A percentile compares a stretch with the other conserved stretches of the same genome.
phyloP scores from a whole-genome alignment of 2,797 vertebrate species.

The Lophius americanus region DNA sequence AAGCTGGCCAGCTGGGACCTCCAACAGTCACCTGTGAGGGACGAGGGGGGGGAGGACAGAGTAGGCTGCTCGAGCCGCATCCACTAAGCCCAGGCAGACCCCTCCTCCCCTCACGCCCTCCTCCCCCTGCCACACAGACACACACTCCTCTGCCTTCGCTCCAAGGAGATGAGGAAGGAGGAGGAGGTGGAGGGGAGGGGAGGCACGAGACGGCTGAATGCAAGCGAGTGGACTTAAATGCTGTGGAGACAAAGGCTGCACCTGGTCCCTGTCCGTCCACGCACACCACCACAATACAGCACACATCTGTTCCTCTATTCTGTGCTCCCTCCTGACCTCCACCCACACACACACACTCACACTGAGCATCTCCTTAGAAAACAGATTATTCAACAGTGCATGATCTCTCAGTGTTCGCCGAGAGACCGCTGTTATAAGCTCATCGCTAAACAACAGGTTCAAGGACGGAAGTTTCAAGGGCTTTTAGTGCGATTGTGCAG shows the following conservation, averaged over 20 bases:
- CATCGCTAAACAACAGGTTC: constrained; percentile 44
- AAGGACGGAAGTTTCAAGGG: constrained; percentile 18
- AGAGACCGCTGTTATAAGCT: constrained; percentile 35
- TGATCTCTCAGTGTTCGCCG: constrained; percentile 40
- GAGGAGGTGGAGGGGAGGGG: constrained; percentile 44
- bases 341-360: constrained; percentile 41
- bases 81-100: constrained; percentile 59
- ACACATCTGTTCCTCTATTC: constrained; percentile 91
- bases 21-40: constrained; percentile 98
- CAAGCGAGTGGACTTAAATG: constrained; percentile 82
- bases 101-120: constrained; percentile 51
- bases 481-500: constrained; percentile 6
- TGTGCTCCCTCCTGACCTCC: constrained; percentile 73
- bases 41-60: constrained; percentile 70
- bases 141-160: constrained; percentile 44
- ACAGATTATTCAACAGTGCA: constrained; percentile 33
- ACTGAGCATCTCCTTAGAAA: constrained; percentile 47
- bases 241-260: constrained; percentile 93
- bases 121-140: constrained; percentile 16
- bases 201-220: constrained; percentile 86
- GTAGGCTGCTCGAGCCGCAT: constrained; percentile 61
- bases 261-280: constrained; percentile 88
- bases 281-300: constrained; percentile 82
- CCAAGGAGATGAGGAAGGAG: constrained; percentile 50
- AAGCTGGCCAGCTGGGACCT: constrained; percentile 96